Evolutionary conservation across 1,140 invertebrate genomes (phyloP), one percentile per base, ranked within the genome.

Genomic region (Cotesia glomerata): DNA sequence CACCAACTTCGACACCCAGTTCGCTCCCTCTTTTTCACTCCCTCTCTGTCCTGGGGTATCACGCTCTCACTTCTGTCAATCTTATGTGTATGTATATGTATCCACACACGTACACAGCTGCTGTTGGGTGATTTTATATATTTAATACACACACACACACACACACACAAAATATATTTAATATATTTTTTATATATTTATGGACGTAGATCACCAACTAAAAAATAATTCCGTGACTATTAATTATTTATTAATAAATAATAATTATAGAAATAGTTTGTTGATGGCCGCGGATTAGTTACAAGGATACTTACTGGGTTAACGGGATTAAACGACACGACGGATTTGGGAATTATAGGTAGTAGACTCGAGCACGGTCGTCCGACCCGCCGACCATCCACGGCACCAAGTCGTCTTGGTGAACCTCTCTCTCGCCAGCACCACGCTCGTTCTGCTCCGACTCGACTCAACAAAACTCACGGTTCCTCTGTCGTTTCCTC

Each of bases 331-430:
- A 58, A 58, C 16, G 16, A 16, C 56, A 58, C 67, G 26, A 39
- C 52, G 3, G 35, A 69, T 26, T 18, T 16, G 5, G 3, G 39
- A 59, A 11, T 26, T 45, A 45, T 36, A 18, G 32, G 18, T 26
- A 45, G 52, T 51, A 34, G 18, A 67, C 54, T 67, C 64, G 54
- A 67, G 64, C 64, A 67, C 71, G 70, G 63, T 59, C 64, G 64
- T 72, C 71, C 71, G 63, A 72, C 64, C 71, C 64, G 71, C 64
- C 71, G 54, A 67, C 71, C 64, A 36, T 67, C 71, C 64, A 72
- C 71, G 71, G 71, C 52, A 68, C 66, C 66, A 68, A 45, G 49
- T 52, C 65, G 51, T 54, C 65, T 35, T 49, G 49, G 14, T 51
- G n/a, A 65, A 14, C 36, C 49, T 49, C 45, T 13, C 11, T 14